Evolutionary conservation across 2,888 invertebrate species (phyloP), one percentile per base, ranked within the genome.

Genomic region (Hyalella azteca): DNA sequence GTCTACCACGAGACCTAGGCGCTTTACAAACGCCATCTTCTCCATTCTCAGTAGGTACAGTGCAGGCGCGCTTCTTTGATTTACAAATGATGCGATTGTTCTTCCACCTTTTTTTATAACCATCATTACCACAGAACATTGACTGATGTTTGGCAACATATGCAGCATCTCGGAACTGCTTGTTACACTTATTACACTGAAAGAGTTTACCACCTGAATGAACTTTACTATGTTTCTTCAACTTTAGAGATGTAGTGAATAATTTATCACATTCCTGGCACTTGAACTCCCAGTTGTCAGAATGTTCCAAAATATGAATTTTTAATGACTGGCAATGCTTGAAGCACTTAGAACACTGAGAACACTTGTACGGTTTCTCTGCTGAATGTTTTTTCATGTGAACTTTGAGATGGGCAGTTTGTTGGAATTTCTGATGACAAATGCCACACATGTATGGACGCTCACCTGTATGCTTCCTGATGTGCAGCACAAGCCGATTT

Each of bases 61-160:
- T 22, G 32, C 59, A 4, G 26, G 73, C 15, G 9, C 15, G 78
- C 15, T 32, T 15, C 26, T 80, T 80, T 50, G 54, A 29, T 59
- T 77, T 50, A 48, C 49, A 39, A 19, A 26, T n/a, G 32, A 41
- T 73, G 19, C 81, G 80, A 39, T 77, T 81, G 39, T 81, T 79
- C 15, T 40, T 80, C 83, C 83, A 83, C 15, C 83, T 73, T 49
- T 83, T 83, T 50, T 82, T 83, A 49, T 83, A 83, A 32, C 83
- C 83, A 78, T 83, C 81, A 79, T 83, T 83, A 36, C 83, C 81
- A 78, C 83, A 83, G 48, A 80, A 83, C n/a, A 81, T 77, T 41
- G 78, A 75, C 40, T 83, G 81, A 32, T 83, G 83, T 73, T 83
- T 83, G 9, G 81, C 78, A 77, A 83, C 78, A 54, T 83, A 83